These are phyloP conservation scores for Notamacropus eugenii DNA, from an alignment of 2,797 vertebrate genomes.

Conservation along the genomic window DNA sequence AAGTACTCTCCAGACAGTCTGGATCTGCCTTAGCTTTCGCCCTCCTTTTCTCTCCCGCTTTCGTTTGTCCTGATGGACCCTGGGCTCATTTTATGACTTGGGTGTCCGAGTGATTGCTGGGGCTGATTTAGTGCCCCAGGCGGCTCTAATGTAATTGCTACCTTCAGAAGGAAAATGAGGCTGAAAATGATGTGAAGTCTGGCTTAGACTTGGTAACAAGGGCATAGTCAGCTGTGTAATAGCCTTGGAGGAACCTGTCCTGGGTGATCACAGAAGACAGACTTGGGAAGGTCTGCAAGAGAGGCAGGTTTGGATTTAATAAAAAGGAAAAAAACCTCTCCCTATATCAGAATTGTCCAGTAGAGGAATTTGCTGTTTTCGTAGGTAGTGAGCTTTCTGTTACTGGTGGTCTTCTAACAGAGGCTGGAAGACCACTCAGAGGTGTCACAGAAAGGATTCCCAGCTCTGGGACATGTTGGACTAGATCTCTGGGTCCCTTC, in stretches of 20 bases:
- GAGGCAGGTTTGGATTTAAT: background rate
- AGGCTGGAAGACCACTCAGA: background rate
- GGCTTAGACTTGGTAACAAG: background rate
- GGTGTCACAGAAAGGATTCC: background rate
- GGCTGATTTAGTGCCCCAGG: background rate
- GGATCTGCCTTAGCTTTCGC: background rate
- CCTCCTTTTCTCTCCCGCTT: background rate
- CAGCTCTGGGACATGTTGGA: background rate
- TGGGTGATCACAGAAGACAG: background rate
- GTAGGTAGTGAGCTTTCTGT: background rate
- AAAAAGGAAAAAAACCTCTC: background rate
- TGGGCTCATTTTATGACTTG: background rate
- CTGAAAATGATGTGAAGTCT: conserved; percentile 5
- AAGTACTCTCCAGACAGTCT: background rate
- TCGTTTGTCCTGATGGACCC: background rate
- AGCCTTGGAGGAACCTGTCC: background rate
- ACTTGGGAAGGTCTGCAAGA: background rate
- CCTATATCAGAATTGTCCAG: background rate
- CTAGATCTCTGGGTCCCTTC: background rate
- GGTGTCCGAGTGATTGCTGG: background rate
- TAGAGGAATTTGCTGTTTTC: background rate
- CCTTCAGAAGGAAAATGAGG: background rate
- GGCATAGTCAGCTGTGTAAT: background rate
- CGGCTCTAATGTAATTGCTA: background rate
- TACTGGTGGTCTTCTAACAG: background rate